Percentiles rank a stretch among this genome's conserved stretches.
phyloP scores from a whole-genome alignment of 2,113 vertebrate genomes.

The Tragelaphus strepsiceros region DNA sequence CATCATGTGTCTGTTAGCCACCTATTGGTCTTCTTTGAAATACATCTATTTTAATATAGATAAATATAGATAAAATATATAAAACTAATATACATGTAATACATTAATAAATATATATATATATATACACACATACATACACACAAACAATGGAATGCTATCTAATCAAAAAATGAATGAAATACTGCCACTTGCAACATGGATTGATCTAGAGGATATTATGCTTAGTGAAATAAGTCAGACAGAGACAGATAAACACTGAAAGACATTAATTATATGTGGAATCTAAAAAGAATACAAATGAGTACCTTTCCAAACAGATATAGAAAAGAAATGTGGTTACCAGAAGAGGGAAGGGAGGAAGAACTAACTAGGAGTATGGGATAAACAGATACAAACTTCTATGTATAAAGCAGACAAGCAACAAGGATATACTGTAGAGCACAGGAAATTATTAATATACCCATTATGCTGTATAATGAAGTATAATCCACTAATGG shows the following conservation, averaged over 20 bases:
- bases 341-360: not conserved
- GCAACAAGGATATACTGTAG: not conserved
- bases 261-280: not conserved
- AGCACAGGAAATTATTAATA: not conserved
- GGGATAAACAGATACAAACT: not conserved
- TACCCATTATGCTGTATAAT: not conserved
- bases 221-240: not conserved
- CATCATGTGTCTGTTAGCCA: not conserved
- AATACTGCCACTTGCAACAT: not conserved
- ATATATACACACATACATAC: not conserved
- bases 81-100: not conserved
- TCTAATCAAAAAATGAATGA: not conserved
- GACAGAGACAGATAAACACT: not conserved
- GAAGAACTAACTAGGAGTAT: not conserved
- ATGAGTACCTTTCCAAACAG: not conserved
- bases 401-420: not conserved
- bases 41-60: not conserved
- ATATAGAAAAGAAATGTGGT: not conserved
- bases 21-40: not conserved
- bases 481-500: not conserved
- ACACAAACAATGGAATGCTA: not conserved
- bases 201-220: not conserved
- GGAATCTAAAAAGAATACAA: not conserved
- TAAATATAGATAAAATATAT: not conserved
- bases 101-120: not conserved